Evolutionary conservation across 1,140 invertebrate species (phyloP).

Genomic region (Cyclargus thomasi): DNA sequence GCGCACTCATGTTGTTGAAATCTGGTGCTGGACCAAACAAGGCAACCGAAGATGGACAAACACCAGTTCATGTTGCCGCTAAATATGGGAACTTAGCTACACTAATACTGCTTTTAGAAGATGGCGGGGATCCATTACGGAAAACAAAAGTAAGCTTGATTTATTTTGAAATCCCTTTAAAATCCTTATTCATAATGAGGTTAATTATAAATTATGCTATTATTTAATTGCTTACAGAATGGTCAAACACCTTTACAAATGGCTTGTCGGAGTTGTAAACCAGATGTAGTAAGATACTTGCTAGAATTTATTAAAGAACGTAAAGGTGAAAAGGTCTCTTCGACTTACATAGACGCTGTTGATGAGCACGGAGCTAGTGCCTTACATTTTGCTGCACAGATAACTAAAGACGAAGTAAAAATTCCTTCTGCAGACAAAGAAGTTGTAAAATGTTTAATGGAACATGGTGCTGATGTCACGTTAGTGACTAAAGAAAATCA

Average conservation of each 20-base stretch:
- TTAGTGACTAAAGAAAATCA: conserved; percentile 88
- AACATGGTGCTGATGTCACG: conserved; percentile 92
- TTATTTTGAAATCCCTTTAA: too few relatives aligned
- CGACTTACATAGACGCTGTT: conserved; percentile 85
- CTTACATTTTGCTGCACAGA: conserved; percentile 91
- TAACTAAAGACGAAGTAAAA: conserved; percentile 84
- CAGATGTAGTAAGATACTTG: conserved; percentile 89
- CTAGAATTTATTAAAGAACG: conserved; percentile 89
- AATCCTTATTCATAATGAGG: background rate
- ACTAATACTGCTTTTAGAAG: conserved; percentile 89
- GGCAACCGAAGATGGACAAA: conserved; percentile 93
- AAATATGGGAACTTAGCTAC: conserved; percentile 91
- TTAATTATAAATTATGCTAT: too few relatives aligned
- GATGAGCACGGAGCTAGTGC: conserved; percentile 95
- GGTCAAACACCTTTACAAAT: conserved; percentile 97
- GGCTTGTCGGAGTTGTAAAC: conserved; percentile 88
- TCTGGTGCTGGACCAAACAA: conserved; percentile 97
- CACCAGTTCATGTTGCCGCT: conserved; percentile 93
- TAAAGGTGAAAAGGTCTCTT: conserved; percentile 82
- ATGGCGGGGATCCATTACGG: conserved; percentile 91
- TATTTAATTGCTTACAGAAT: conserved; percentile 77
- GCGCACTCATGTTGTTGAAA: conserved; percentile 97
- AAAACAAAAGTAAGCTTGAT: conserved; percentile 86
- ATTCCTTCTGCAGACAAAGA: conserved; percentile 90
- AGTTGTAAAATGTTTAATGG: conserved; percentile 90